Conservation (phyloP, 2,113 vertebrate genomes). For the Anas platyrhynchos region DNA sequence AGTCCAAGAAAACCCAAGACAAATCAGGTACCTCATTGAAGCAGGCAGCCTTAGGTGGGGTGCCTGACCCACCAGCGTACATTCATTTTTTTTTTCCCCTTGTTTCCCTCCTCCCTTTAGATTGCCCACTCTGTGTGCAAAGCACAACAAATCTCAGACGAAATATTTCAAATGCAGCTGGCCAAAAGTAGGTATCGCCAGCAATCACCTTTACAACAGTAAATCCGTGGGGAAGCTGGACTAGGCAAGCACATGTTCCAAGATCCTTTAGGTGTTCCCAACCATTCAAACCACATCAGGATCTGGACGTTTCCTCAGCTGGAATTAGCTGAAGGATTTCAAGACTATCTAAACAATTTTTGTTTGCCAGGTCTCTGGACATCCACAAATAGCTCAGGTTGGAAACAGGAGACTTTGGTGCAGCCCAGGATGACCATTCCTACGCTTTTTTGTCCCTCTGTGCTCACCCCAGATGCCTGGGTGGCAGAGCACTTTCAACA, state of each 20-base stretch:
- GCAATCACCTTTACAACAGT: background rate
- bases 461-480: background rate
- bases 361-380: background rate
- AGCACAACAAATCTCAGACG: background rate
- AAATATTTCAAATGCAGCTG: background rate
- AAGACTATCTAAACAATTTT: background rate
- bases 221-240: background rate
- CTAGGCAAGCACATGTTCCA: background rate
- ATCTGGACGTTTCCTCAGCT: background rate
- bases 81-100: background rate
- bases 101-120: background rate
- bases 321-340: background rate
- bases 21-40: background rate
- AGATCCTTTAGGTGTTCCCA: background rate
- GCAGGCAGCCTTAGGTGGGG: background rate
- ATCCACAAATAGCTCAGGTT: background rate
- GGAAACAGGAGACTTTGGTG: background rate
- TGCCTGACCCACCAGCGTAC: background rate
- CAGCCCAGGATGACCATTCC: background rate
- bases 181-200: background rate
- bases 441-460: background rate
- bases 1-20: background rate
- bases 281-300: background rate
- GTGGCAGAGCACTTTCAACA: background rate
- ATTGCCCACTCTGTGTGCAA: background rate